Conservation (phyloP, 2,113 vertebrate species). For the Jacana jacana region DNA sequence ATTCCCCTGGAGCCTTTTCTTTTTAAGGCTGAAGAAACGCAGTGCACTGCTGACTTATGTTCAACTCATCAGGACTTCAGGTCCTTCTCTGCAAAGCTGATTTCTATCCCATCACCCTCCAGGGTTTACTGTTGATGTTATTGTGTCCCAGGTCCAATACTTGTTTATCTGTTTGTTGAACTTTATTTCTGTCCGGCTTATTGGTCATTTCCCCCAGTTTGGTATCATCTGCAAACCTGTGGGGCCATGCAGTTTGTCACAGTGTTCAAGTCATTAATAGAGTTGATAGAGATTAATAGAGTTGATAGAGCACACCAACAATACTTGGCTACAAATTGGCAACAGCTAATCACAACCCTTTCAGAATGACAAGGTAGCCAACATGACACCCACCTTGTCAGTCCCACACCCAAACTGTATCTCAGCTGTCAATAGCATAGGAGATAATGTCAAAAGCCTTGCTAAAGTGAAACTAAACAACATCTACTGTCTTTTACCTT, state of each 20-base stretch:
- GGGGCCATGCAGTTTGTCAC: not conserved
- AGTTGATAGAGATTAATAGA: not conserved
- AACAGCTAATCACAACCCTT: not conserved
- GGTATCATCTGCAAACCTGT: not conserved
- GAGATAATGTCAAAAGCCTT: not conserved
- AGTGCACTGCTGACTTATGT: not conserved
- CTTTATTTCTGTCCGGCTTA: not conserved
- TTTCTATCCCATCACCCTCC: not conserved
- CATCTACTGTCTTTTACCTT: not conserved
- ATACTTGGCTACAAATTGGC: not conserved
- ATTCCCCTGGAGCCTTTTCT: not conserved
- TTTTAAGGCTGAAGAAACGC: not conserved
- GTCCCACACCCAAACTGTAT: not conserved
- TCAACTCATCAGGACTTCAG: not conserved
- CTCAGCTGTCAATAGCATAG: not conserved
- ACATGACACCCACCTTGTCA: not conserved
- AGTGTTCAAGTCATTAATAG: not conserved
- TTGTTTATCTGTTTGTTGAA: not conserved
- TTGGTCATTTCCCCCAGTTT: not conserved
- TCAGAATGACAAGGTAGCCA: not conserved
- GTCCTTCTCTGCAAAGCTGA: not conserved
- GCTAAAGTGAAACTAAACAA: not conserved
- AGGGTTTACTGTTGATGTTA: not conserved
- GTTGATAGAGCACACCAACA: not conserved
- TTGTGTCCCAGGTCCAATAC: not conserved